Base-by-base conservation (phyloP, 2,797 vertebrate genomes). In the Gymnothorax reevesii region DNA sequence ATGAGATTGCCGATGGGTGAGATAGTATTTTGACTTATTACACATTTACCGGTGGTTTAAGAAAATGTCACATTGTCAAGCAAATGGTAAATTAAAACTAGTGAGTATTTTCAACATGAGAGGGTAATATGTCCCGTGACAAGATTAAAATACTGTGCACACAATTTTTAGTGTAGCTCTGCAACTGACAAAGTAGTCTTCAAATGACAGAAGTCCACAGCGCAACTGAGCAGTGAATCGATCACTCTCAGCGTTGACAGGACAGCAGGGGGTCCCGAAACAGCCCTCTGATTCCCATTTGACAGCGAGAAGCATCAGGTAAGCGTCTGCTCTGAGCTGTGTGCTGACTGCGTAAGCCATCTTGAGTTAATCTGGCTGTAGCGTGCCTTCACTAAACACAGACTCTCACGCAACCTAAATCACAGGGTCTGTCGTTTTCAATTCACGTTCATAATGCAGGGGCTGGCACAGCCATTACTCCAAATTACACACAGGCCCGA, bases 401-500 rank as follows among this genome's bases (percentile, higher is more conserved):
- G 77, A 6, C 57, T 64, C 54, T 83, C 27, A 49, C 79, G 62
- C 86, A 57, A 52, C 60, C n/a, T 60, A 86, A 86, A 82, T 82
- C 60, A 82, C 77, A 82, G 60, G 62, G 82, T 60, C 54, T 22
- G 62, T 71, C 64, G 9, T 52, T 54, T 42, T 54, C 27, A 27
- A 42, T 84, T 84, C 83, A 49, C 33, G n/a, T 66, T 80, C 64
- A 20, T 79, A 85, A 57, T 54, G 77, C 57, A 80, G 60, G 55
- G 60, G 77, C 85, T 82, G 85, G 60, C 49, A 25, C 79, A 57
- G 54, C 64, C 66, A 83, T 83, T 71, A 83, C 20, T 17, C n/a
- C 27, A 83, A 86, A 86, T 86, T 86, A 73, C 80, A 73, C 64
- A 69, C 62, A 15, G 79, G 66, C 52, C 55, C 64, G 20, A 42